Evolutionary conservation across 2,888 invertebrate species (phyloP).

Genomic region (Eurytoma adleriae): DNA sequence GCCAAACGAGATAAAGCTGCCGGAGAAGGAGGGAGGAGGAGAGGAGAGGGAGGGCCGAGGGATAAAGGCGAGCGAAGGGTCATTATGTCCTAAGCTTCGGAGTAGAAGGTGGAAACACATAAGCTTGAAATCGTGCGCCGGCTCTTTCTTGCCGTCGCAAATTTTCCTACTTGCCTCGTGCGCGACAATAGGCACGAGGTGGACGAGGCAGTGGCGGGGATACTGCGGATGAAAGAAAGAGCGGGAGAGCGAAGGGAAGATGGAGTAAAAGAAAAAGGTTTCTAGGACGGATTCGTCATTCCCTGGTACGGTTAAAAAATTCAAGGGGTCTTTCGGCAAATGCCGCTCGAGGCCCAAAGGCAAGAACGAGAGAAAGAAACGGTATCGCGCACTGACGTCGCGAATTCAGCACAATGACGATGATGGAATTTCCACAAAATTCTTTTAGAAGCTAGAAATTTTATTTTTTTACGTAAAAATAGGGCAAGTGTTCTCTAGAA

Average conservation of each 20-base stretch:
- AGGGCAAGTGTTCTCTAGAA: no score
- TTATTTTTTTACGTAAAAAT: no score
- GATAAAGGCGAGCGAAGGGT: conserved; percentile 27
- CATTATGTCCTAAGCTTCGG: conserved; percentile 32
- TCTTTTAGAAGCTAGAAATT: no score
- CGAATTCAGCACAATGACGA: conserved; percentile 51
- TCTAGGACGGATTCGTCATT: conserved; percentile 36
- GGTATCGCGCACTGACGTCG: conserved; percentile 48
- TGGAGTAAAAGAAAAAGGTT: conserved; percentile 19
- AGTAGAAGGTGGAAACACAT: conserved; percentile 37
- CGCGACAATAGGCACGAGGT: conserved; percentile 19
- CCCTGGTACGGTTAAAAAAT: conserved; percentile 61
- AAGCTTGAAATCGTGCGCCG: neutral
- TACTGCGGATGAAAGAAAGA: neutral
- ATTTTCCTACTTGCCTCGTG: conserved; percentile 1
- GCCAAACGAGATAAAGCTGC: conserved; percentile 17
- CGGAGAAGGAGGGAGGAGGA: neutral
- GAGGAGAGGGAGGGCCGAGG: neutral
- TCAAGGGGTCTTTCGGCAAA: conserved; percentile 58
- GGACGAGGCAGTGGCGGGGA: conserved; percentile 5
- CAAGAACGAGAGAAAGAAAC: conserved; percentile 55
- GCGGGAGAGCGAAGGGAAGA: conserved; percentile 8
- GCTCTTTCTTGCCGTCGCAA: conserved; percentile 5
- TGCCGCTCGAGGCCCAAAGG: conserved; percentile 45
- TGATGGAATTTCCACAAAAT: conserved; percentile 48